Evolutionary conservation across 2,113 vertebrate species (phyloP).

Genomic region (Harpagus bidentatus): DNA sequence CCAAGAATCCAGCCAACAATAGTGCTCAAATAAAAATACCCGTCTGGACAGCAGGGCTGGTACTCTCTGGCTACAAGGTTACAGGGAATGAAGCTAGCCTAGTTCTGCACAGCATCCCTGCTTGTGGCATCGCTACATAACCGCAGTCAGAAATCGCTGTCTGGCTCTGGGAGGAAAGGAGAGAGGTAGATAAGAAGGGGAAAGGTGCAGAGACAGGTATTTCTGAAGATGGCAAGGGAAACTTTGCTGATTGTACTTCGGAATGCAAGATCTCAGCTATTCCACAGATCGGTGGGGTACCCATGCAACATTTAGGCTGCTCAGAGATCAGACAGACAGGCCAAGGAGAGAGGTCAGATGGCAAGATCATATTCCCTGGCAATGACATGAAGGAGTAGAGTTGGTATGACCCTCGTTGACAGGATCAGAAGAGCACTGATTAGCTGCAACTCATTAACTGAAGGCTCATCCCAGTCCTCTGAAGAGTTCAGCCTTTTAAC

Average conservation of each 20-base stretch:
- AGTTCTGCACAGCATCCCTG: not conserved
- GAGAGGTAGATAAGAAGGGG: not conserved
- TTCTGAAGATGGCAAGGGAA: not conserved
- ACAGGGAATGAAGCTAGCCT: not conserved
- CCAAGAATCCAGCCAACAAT: not conserved
- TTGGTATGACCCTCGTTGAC: not conserved
- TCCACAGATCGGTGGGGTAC: not conserved
- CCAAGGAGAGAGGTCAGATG: not conserved
- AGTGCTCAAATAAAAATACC: not conserved
- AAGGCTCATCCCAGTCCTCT: not conserved
- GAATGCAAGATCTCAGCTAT: not conserved
- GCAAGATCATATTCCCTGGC: not conserved
- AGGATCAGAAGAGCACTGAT: not conserved
- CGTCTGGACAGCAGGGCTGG: not conserved
- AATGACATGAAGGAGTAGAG: not conserved
- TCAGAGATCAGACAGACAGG: not conserved
- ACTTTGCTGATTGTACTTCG: not conserved
- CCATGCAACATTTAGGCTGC: not conserved
- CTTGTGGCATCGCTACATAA: not conserved
- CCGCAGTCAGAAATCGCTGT: rapidly evolving
- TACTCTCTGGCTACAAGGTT: not conserved
- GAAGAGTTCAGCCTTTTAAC: not conserved
- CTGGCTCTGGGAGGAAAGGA: not conserved
- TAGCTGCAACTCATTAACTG: not conserved
- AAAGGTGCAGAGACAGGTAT: not conserved